Evolutionary conservation across 2,113 vertebrate genomes (phyloP), one percentile per base, ranked within the genome.

Genomic region (pig (Sus scrofa)): DNA sequence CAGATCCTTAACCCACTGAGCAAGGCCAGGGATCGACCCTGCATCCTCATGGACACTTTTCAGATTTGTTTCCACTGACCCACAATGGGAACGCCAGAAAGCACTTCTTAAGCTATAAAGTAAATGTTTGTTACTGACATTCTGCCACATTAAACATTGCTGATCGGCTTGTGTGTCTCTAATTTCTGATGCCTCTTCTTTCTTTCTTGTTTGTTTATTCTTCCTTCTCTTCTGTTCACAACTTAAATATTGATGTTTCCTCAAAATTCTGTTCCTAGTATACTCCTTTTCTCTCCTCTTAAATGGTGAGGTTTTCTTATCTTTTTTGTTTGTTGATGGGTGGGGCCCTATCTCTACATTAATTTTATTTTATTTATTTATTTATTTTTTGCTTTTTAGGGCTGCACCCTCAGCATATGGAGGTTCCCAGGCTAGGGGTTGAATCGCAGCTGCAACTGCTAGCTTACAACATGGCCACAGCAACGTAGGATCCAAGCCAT

Each of bases 101-200:
- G 32, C 16, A 91, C 34, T 92, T 94, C 11, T 81, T 81, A 67
- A 86, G 82, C 82, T 90, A 4, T 93, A 74, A 89, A 89, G 67
- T 89, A 74, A 96, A 89, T 92, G 30, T 52, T 37, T 94, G 18
- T 68, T 74, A 82, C 32, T 63, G 67, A 74, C 52, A 37, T 52
- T 63, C 44, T 78, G n/a, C 67, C 18, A 32, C 32, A 54, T 56
- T 78, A 79, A 30, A 79, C 34, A 79, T 94, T 94, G 75, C n/a
- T 73, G 4, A 89, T 56, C 74, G 75, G 37, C 13, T 60, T 60
- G 3, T 58, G 39, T 73, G 32, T 63, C 56, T 24, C 44, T 15
- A 30, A 0, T 74, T 65, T 82, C 27, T 82, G 7, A 12, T 39
- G 34, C 37, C 32, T 89, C 22, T 77, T 44, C 63, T 8, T 26